Base-by-base conservation (phyloP, 2,888 invertebrate genomes). In the Venustoraphidia nigricollis region DNA sequence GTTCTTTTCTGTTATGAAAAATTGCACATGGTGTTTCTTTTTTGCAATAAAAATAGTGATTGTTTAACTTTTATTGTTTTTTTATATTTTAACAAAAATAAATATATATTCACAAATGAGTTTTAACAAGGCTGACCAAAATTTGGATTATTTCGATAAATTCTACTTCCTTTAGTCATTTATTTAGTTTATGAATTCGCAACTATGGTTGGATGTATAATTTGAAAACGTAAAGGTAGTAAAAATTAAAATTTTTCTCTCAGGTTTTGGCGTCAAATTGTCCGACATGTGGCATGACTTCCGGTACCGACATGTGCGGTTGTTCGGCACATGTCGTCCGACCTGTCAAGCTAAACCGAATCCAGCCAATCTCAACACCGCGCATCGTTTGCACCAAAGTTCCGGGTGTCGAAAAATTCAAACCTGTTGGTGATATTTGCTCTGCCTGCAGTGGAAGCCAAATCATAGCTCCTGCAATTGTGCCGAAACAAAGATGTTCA, bases 381-480 rank as follows among this genome's bases (percentile, higher is more conserved):
- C 50, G 54, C 42, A 52, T 58, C 9, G 53, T 58, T 37, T 56
- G 56, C 51, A 52, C 55, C 37, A 51, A 53, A 45, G 47, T 52
- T 9, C 54, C 48, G 13, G 54, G 47, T 10, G 47, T 53, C 14
- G 47, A 48, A 8, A 48, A 53, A 6, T 47, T 60, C 27, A 54
- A 53, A 42, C 62, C 64, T 3, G 51, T 62, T 2, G 57, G 59
- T 5, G 60, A 62, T 42, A 57, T 62, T 4, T 63, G 64, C 51
- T 56, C 56, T 10, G 27, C 27, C 27, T 27, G 27, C 27, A 58
- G 61, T 52, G 59, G 57, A 41, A 59, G 57, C 46, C 59, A 61
- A 39, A 60, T 65, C 34, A 63, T 66, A 1, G 60, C 60, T 41
- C 65, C 66, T 5, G 66, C 66, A 4, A 46, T 60, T 5, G 54